Evolutionary conservation across 2,888 invertebrate genomes (phyloP).

Genomic region (Trichogramma dendrolimi): DNA sequence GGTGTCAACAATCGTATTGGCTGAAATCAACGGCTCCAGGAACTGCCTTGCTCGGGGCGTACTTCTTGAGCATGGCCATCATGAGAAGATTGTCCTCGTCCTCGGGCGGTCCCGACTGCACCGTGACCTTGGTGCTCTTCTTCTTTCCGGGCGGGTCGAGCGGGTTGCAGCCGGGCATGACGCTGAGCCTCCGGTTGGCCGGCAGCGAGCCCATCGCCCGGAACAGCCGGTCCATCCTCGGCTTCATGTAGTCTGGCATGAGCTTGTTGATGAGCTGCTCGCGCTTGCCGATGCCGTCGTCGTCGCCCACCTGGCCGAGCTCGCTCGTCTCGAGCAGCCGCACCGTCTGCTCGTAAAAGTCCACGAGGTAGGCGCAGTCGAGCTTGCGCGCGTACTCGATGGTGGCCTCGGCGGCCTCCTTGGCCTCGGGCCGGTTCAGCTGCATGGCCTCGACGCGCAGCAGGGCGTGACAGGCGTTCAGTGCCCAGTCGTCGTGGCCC

Average conservation of each 20-base stretch:
- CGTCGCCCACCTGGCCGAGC: conserved; percentile 43
- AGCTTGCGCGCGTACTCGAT: conserved; percentile 44
- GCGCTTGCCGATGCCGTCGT: conserved; percentile 49
- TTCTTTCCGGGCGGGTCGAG: conserved; percentile 32
- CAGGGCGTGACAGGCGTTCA: conserved; percentile 52
- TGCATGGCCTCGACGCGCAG: conserved; percentile 51
- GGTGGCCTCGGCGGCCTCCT: conserved; percentile 41
- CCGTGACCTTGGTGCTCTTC: conserved; percentile 35
- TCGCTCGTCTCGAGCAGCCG: conserved; percentile 47
- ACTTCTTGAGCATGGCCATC: conserved; percentile 32
- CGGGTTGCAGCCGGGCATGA: conserved; percentile 53
- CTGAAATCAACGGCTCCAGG: conserved; percentile 40
- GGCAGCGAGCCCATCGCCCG: conserved; percentile 53
- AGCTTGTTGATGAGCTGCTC: conserved; percentile 51
- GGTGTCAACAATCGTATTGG: conserved; percentile 29
- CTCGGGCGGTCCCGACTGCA: conserved; percentile 31
- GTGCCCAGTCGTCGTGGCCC: conserved; percentile 48
- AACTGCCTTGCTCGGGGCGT: conserved; percentile 32
- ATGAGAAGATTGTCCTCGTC: conserved; percentile 34
- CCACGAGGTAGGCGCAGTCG: conserved; percentile 43
- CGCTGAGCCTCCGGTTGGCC: conserved; percentile 50
- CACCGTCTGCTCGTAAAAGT: conserved; percentile 44
- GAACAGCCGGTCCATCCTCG: conserved; percentile 51
- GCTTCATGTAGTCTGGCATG: conserved; percentile 51
- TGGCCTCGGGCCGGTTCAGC: conserved; percentile 54